phyloP scores from a whole-genome alignment of 2,797 vertebrate genomes.

The Acridotheres tristis region DNA sequence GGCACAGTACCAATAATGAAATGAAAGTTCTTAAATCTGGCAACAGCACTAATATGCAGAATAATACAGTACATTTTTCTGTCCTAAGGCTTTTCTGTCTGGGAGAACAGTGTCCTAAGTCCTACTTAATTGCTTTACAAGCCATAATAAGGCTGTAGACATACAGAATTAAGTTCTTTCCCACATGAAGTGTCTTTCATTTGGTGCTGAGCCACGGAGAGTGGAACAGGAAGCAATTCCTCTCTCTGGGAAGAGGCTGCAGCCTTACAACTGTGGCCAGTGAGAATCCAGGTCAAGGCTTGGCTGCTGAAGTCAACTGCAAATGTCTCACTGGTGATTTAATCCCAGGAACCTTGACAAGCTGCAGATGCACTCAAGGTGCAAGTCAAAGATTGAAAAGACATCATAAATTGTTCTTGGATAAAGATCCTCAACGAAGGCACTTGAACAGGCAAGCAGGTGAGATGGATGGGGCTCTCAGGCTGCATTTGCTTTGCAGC shows the following conservation, averaged over 20 bases:
- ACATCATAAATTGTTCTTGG: neutral
- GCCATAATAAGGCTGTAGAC: neutral
- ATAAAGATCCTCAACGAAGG: neutral
- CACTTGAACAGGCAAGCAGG: accelerated
- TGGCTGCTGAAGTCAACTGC: neutral
- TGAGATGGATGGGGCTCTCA: neutral
- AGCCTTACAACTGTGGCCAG: neutral
- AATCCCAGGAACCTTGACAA: neutral
- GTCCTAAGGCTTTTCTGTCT: neutral
- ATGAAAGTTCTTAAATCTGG: neutral
- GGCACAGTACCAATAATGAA: neutral
- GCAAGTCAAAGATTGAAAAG: neutral
- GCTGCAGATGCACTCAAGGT: neutral
- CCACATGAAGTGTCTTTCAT: neutral
- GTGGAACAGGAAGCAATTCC: neutral
- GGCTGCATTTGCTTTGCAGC: neutral
- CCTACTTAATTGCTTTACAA: slow-evolving; percentile 29
- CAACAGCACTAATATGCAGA: neutral
- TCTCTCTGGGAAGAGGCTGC: neutral
- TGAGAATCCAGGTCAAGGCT: neutral
- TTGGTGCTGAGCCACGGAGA: neutral
- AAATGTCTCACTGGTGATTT: neutral
- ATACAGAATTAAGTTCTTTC: neutral
- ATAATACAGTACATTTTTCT: neutral
- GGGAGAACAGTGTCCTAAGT: slow-evolving; percentile 1